phyloP scores from a whole-genome alignment of 1,140 invertebrate species.

The Panulirus ornatus region DNA sequence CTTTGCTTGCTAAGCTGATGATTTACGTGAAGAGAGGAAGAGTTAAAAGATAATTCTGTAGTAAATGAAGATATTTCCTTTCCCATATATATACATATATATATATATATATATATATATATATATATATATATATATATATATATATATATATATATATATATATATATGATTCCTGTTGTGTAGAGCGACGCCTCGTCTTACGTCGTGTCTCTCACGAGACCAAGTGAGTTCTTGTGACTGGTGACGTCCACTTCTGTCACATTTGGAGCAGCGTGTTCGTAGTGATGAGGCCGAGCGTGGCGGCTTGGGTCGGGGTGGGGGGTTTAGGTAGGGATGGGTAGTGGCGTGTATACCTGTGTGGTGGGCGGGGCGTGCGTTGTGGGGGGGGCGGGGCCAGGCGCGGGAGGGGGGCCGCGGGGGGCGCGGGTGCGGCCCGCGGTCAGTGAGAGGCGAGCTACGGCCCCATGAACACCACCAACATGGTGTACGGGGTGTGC shows the following conservation, averaged over 20 bases:
- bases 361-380: slow-evolving; percentile 18
- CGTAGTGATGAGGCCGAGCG: not conserved
- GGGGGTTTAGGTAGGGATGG: slow-evolving; percentile 21
- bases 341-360: slow-evolving; percentile 34
- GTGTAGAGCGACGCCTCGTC: no score
- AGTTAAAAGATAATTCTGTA: no score
- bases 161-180: no score
- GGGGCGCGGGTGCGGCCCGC: slow-evolving; percentile 17
- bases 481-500: slow-evolving; percentile 83
- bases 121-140: no score
- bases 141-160: no score
- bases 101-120: no score
- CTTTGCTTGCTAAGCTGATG: no score
- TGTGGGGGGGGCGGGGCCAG: slow-evolving; percentile 41
- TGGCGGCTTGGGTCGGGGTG: not conserved
- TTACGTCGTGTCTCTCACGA: no score
- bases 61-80: no score
- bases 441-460: slow-evolving; percentile 61
- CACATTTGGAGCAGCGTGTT: not conserved
- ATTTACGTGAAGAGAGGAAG: no score
- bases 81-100: no score
- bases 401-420: slow-evolving; percentile 23
- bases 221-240: not conserved
- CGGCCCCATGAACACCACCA: slow-evolving; percentile 76
- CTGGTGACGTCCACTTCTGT: not conserved